These are phyloP conservation scores for Thinocorus orbignyianus DNA, from an alignment of 2,113 vertebrate species.

Conservation along the genomic window DNA sequence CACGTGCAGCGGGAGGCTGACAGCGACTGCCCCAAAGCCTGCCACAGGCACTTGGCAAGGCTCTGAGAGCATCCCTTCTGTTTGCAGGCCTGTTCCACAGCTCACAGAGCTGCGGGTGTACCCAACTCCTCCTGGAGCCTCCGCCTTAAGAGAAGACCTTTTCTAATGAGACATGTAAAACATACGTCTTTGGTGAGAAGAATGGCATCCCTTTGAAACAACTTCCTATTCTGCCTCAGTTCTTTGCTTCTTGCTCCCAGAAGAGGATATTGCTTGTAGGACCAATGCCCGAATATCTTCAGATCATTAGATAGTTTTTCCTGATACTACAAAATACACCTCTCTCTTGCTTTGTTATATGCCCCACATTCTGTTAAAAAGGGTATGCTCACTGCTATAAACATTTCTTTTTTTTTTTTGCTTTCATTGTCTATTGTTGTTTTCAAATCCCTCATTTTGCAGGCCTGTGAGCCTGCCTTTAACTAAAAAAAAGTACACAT, in stretches of 20 bases:
- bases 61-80: background rate
- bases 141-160: background rate
- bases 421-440: background rate
- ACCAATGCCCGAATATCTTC: background rate
- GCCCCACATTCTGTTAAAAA: background rate
- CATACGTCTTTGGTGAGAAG: background rate
- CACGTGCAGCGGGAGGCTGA: background rate
- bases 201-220: background rate
- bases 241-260: background rate
- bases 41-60: background rate
- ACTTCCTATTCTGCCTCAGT: background rate
- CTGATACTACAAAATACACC: background rate
- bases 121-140: background rate
- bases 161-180: background rate
- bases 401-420: background rate
- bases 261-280: background rate
- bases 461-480: background rate
- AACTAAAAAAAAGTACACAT: background rate
- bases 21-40: background rate
- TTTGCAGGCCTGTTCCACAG: background rate
- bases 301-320: background rate
- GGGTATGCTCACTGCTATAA: background rate
- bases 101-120: background rate
- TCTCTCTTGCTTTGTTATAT: background rate
- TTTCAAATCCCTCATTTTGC: background rate